Evolutionary conservation across 2,888 invertebrate genomes (phyloP), one percentile per base, ranked within the genome.

Genomic region (Acrocera orbiculus): DNA sequence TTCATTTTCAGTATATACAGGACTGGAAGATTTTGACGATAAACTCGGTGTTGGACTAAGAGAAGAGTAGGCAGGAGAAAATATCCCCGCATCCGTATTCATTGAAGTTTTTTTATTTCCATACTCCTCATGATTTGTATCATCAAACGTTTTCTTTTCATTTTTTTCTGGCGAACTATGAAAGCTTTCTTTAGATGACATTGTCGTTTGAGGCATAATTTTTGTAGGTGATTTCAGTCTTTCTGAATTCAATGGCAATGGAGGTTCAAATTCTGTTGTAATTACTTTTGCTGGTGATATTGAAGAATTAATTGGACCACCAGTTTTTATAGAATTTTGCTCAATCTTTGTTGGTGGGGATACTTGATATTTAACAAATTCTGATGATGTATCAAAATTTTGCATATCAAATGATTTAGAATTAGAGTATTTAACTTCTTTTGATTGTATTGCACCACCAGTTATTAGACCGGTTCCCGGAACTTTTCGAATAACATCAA

Each of bases 391-490:
- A 17, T 42, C 40, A 23, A 39, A 36, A 26, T 47, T 42, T 26
- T 41, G 34, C 9, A 41, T 39, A 14, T 47, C 44, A 32, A 47
- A 43, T 14, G 41, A 40, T 24, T 40, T 26, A 14, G 43, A 40
- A 16, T 38, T 39, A 16, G 40, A 36, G 31, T 42, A 39, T 34
- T 40, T 33, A 4, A 40, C 27, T 24, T 50, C 49, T 20, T 54
- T 54, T 32, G 49, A 44, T 40, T 50, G 51, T 33, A 52, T 49
- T 34, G 49, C 55, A 39, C 53, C 60, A 36, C 61, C 62, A 35
- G 63, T 60, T 30, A 61, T 64, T 14, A 65, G 48, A 19, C 62
- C 62, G 0, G 63, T 67, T 39, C 72, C 65, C 16, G 65, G 65
- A 40, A 66, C 60, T 2, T 58, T 57, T 31, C 61, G 53, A 42